Percentiles rank a stretch among this genome's conserved stretches.
phyloP scores from a whole-genome alignment of 2,888 invertebrate genomes.

The Ormyrus pomaceus region DNA sequence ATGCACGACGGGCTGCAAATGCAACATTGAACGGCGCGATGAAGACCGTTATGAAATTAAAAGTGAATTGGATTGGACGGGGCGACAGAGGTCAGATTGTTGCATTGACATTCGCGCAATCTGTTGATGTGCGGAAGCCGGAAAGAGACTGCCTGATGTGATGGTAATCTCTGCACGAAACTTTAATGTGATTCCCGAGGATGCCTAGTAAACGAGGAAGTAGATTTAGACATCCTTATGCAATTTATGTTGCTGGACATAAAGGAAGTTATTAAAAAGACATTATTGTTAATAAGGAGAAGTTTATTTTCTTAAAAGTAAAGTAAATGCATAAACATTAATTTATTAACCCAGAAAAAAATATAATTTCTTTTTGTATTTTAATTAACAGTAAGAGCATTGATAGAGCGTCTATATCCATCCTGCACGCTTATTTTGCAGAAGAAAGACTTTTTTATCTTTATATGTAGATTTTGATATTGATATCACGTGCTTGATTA shows the following conservation, averaged over 20 bases:
- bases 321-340: no score
- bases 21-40: slow-evolving; percentile 40
- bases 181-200: neutral
- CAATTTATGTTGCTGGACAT: slow-evolving; percentile 11
- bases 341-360: no score
- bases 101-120: neutral
- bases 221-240: slow-evolving; percentile 7
- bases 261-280: no score
- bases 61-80: neutral
- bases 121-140: slow-evolving; percentile 32
- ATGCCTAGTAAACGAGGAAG: neutral
- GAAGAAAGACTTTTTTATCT: no score
- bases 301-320: no score
- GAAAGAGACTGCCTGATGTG: slow-evolving; percentile 38
- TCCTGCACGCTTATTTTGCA: no score
- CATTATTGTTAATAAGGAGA: no score
- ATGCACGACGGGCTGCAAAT: neutral
- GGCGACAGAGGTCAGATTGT: neutral
- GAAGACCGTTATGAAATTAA: neutral
- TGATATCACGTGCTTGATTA: no score
- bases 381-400: neutral
- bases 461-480: no score
- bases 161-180: slow-evolving; percentile 19
- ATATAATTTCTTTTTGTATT: neutral
- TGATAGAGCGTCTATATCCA: no score